These are phyloP conservation scores for Rana temporaria DNA, from an alignment of 2,113 vertebrate species.

Conservation along the genomic window DNA sequence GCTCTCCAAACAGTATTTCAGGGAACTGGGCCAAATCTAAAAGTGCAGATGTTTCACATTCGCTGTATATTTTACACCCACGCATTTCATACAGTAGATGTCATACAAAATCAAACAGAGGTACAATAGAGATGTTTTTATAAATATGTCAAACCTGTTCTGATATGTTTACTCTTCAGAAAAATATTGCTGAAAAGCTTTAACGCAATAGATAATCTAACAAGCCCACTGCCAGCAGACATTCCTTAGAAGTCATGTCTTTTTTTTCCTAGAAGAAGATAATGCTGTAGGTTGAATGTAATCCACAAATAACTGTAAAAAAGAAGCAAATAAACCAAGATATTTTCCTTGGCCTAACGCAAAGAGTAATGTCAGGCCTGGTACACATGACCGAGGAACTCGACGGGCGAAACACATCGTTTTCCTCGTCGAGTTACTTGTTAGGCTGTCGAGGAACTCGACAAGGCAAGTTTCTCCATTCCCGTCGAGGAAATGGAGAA, in stretches of 20 bases:
- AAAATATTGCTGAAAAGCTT: conserved; percentile 14
- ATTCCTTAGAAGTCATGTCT: conserved; percentile 18
- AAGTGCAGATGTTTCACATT: background rate
- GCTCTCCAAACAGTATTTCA: background rate
- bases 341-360: no score
- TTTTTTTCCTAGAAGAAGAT: conserved; percentile 7
- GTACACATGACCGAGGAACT: no score
- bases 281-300: background rate
- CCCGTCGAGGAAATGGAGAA: no score
- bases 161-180: conserved; percentile 6
- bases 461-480: no score
- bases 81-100: background rate
- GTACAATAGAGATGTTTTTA: background rate
- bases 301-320: no score
- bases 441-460: no score
- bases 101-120: background rate
- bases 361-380: no score
- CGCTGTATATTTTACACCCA: conserved; percentile 2
- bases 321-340: no score
- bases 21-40: background rate
- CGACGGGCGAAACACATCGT: no score
- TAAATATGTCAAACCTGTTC: conserved; percentile 6
- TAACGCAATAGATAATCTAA: background rate
- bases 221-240: conserved; percentile 26
- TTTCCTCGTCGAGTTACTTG: no score